Evolutionary conservation across 2,888 invertebrate genomes (phyloP).

Genomic region (Merodon equestris): DNA sequence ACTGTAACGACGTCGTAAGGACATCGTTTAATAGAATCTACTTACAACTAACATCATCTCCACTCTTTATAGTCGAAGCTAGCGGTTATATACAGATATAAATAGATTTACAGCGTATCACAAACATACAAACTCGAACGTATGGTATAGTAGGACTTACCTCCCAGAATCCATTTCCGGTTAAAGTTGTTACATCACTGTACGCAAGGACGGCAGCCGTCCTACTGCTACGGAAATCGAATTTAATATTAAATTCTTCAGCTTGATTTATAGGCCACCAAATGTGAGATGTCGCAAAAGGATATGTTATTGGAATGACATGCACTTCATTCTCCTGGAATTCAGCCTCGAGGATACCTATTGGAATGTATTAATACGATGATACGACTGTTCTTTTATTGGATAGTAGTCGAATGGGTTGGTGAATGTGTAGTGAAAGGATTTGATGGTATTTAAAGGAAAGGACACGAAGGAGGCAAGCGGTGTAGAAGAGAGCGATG

Average conservation of each 20-base stretch:
- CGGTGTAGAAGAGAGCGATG: too few relatives aligned
- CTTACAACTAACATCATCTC: conserved; percentile 53
- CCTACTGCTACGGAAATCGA: conserved; percentile 92
- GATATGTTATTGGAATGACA: conserved; percentile 94
- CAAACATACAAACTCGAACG: conserved; percentile 8
- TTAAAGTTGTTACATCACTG: conserved; percentile 86
- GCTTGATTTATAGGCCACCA: conserved; percentile 91
- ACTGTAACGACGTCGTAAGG: not conserved
- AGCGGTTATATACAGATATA: conserved; percentile 26
- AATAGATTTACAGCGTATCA: conserved; percentile 40
- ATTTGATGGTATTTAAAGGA: conserved; percentile 24
- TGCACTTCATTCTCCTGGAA: conserved; percentile 91
- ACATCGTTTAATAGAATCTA: conserved; percentile 53
- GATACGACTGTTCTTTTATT: conserved; percentile 8
- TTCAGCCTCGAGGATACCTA: conserved; percentile 88
- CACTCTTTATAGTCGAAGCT: conserved; percentile 12
- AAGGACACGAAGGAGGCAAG: not conserved
- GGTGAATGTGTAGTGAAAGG: not conserved
- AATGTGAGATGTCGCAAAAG: conserved; percentile 93
- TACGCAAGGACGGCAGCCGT: conserved; percentile 92
- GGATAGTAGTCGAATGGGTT: not conserved
- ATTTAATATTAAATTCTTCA: conserved; percentile 87
- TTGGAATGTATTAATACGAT: conserved; percentile 49
- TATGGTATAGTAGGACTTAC: conserved; percentile 78
- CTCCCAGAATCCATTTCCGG: conserved; percentile 92